Conservation (phyloP, 2,113 vertebrate genomes). For the Turdus rufiventris region DNA sequence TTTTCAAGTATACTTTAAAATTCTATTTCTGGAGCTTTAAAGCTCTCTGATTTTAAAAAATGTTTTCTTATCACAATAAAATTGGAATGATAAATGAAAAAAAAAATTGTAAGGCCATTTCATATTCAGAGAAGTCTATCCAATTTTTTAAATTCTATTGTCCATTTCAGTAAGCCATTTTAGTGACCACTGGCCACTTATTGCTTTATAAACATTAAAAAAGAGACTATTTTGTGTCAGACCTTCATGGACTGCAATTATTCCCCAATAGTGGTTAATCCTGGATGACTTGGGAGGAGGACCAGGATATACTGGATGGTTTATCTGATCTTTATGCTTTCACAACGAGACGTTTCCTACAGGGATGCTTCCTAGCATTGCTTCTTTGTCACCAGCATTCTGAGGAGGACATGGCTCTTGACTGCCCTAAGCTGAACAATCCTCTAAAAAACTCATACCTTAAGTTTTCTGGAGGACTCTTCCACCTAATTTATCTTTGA, state of each 20-base stretch:
- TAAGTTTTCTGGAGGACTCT: not conserved
- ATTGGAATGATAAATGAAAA: not conserved
- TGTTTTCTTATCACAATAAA: not conserved
- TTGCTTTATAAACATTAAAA: not conserved
- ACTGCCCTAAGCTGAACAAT: not conserved
- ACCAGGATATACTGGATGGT: not conserved
- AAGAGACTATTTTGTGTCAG: not conserved
- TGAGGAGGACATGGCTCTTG: not conserved
- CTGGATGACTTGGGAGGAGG: not conserved
- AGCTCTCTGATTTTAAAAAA: not conserved
- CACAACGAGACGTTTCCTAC: not conserved
- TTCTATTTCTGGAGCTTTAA: not conserved
- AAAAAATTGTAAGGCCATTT: not conserved
- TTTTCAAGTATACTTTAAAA: not conserved
- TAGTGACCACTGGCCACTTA: not conserved
- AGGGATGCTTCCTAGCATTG: not conserved
- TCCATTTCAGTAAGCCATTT: not conserved
- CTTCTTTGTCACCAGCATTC: not conserved
- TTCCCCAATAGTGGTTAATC: not conserved
- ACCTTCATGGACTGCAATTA: not conserved
- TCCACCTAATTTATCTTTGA: not conserved
- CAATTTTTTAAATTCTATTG: not conserved
- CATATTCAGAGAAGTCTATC: not conserved
- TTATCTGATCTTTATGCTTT: not conserved
- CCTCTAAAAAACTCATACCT: not conserved